Evolutionary conservation across 2,888 invertebrate species (phyloP), one percentile per base, ranked within the genome.

Genomic region (Leucophenga maculata): DNA sequence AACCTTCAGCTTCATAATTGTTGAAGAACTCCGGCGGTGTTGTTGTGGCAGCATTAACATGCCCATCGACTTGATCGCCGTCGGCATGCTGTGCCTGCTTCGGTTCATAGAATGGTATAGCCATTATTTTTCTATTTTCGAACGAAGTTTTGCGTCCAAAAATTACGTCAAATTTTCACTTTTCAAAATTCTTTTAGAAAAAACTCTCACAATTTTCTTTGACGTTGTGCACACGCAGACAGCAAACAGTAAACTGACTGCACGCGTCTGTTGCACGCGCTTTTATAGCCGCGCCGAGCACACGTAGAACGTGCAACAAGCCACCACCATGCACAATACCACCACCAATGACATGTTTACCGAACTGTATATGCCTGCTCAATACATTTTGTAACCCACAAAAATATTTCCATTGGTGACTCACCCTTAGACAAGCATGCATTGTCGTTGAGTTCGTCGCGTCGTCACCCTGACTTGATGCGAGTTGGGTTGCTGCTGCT

Each of bases 81-180:
- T 65, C 77, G 73, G 74, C 54, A 4, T 82, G 71, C 18, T 69
- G 69, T 4, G 69, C 68, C 31, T 77, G 71, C 69, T 86, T 77
- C 59, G 87, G 85, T 70, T 86, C 87, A 68, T 78, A 86, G 75
- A 87, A 87, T 26, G 87, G 88, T 72, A 87, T 85, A 18, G 87
- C 87, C 87, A 87, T 87, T 65, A 87, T 87, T 65, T 72, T 68
- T 77, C 59, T 64, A 62, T 39, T 16, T 52, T 20, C 8, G 39
- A 39, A 9, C 39, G 11, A 6, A 39, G 39, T 11, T 6, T 6
- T 6, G 11, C 39, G 39, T n/a, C 46, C 6, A 50, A 50, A 50
- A 50, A 50, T 18, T 6, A 4, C 50, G 50, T 50, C 4, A 50
- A 11, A n/a, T 16, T n/a, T 11, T n/a, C 50, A 50, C 50, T 39